Base-by-base conservation (phyloP, 1,140 invertebrate species). In the Aphaenogaster rudis region DNA sequence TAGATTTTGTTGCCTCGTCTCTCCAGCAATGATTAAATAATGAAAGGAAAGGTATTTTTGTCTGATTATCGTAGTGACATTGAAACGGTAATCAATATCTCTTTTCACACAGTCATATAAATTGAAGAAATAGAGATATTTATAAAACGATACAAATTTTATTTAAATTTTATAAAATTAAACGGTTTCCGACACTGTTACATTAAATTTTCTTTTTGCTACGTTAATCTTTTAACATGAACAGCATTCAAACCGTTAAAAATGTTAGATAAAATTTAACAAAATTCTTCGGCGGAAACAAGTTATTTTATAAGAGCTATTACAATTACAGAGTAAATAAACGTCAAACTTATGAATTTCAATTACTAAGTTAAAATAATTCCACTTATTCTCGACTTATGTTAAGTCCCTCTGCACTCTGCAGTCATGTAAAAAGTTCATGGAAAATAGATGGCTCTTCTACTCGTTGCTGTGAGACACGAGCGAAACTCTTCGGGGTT, bases 401-500 rank as follows among this genome's bases (percentile, higher is more conserved):
- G 28, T 5, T 13, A 9, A 63, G 17, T 64, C 28, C 17, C 28
- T 64, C 76, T 48, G 57, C 21, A 42, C 28, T 64, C 76, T 48
- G 57, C 21, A 42, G 28, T 8, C 28, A 17, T 50, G 45, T 48
- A 79, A 79, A 52, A 79, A 50, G 45, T 79, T 66, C 28, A 79
- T 48, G 61, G 59, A 66, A 79, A 66, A 66, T 33, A 33, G 33
- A 80, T 42, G 45, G 33, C 39, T 80, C 61, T 80, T 67, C 61
- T 80, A 67, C 13, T 80, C 77, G 13, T 67, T 52, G 61, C 64
- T 80, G 45, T 28, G 36, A 80, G 77, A 79, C 45, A 50, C 15
- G 57, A 63, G 63, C 13, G 33, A 80, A 67, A 67, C 77, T 79
- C 77, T 66, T 80, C 15, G 9, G 52, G 52, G 54, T 74, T 82